Evolutionary conservation across 30 jellyfish, hydroid and myxozoan genomes (phyloP).

Genomic region (Cassiopea xamachana): DNA sequence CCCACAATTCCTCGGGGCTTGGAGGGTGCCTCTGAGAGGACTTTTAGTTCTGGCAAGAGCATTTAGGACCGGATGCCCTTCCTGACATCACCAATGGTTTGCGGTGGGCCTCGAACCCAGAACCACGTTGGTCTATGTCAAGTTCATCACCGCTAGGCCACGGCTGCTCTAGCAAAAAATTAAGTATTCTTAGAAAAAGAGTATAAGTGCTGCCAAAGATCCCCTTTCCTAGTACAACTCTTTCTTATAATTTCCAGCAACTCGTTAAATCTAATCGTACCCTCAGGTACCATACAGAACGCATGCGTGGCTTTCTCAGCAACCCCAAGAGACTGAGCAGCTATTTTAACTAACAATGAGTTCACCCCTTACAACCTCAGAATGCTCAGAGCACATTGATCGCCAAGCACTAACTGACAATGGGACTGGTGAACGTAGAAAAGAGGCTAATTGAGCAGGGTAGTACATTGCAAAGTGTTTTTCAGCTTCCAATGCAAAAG

Average conservation of each 20-base stretch:
- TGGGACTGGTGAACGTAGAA: conserved; percentile 93
- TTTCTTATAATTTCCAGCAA: conserved; percentile 78
- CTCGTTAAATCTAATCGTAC: conserved; percentile 88
- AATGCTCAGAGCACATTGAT: no score
- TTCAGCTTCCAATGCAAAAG: conserved; percentile 92
- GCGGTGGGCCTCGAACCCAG: no score
- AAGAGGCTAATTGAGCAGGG: conserved; percentile 95
- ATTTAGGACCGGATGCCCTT: no score
- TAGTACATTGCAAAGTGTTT: conserved; percentile 86
- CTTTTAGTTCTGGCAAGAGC: no score
- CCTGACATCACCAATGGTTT: no score
- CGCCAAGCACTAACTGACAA: conserved; percentile 73
- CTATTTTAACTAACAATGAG: conserved; percentile 57
- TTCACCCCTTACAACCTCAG: conserved; percentile 78
- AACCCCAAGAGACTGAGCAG: conserved; percentile 75
- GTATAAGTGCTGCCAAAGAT: conserved; percentile 94
- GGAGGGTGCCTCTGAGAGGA: no score
- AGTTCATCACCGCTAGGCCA: no score
- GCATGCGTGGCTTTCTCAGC: conserved; percentile 88
- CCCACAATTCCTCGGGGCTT: no score
- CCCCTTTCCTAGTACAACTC: conserved; percentile 83
- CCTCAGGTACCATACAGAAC: conserved; percentile 97
- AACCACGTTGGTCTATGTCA: no score
- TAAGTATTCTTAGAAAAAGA: no score
- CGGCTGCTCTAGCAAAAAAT: no score